phyloP scores from a whole-genome alignment of 1,140 invertebrate genomes.

The Panagrolaimus sp. region DNA sequence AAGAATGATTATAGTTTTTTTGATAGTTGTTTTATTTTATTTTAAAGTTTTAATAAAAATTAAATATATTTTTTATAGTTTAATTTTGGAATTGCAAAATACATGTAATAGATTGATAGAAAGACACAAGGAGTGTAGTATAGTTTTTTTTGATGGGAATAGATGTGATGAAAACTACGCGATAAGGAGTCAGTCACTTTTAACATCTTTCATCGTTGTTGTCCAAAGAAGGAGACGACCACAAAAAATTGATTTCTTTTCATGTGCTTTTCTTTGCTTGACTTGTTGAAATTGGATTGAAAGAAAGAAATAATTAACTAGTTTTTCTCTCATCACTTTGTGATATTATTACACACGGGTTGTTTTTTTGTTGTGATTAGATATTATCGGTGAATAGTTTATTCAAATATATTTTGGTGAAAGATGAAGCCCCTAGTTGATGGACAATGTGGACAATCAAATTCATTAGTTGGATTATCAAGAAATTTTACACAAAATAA shows the following conservation, averaged over 20 bases:
- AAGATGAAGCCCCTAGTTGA: background rate
- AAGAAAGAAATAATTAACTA: too few species aligned
- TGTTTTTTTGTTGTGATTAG: background rate
- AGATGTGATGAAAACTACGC: background rate
- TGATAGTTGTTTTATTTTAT: background rate
- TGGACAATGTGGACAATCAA: conserved; percentile 1
- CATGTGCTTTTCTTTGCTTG: too few species aligned
- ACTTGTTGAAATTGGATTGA: background rate
- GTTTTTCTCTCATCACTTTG: background rate
- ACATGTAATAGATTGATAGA: too few species aligned
- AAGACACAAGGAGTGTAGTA: conserved; percentile 9
- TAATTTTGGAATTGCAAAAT: too few species aligned
- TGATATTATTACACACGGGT: background rate
- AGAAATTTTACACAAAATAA: conserved; percentile 5
- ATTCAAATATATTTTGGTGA: background rate
- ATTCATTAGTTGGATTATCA: background rate
- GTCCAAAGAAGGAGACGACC: background rate
- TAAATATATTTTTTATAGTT: too few species aligned
- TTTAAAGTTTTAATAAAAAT: background rate
- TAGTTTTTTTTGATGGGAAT: background rate
- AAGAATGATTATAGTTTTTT: background rate
- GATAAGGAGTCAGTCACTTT: conserved; percentile 16
- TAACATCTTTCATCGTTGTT: background rate
- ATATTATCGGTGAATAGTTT: too few species aligned
- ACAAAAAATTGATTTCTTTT: too few species aligned